Evolutionary conservation across 2,797 vertebrate species (phyloP), one percentile per base, ranked within the genome.

Genomic region (Sebastolobus altivelis): DNA sequence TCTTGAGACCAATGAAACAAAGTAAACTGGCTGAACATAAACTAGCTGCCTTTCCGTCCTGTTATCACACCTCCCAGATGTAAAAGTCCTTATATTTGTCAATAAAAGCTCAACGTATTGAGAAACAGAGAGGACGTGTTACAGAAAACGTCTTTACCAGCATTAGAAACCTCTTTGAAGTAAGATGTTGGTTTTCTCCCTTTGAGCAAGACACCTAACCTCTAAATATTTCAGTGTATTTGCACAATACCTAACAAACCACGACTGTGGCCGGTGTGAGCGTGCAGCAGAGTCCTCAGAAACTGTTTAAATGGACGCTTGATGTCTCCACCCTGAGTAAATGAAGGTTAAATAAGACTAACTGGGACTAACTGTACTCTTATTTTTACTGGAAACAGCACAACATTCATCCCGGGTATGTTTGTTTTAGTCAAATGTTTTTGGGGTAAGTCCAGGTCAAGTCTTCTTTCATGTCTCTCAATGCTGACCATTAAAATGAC

Each of bases 191-290:
- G 54, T 81, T 75, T 72, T 16, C n/a, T 37, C 6, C 62, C 8
- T 60, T 56, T 29, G 67, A 84, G 78, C 25, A 16, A n/a, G 65
- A 87, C 89, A 91, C 89, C 81, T 40, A 55, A 66, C 73, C 77
- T 87, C 84, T 20, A 93, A 76, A 93, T 93, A 91, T 81, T 92
- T 90, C 67, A 3, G 62, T 13, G 38, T 86, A 49, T 89, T 90
- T 90, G 82, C 89, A 84, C 83, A 83, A 59, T 12, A 78, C 56
- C 35, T 1, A 74, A 83, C 81, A 88, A 76, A 87, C 67, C 76
- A 6, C 1, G 62, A 25, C 63, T 74, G 83, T 25, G 66, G 75
- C 77, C 35, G 8, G 52, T 63, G 33, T 31, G 52, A 76, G 77
- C 3, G n/a, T 5, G 38, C 35, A 58, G 20, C 58, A 16, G 18